A percentile compares a stretch with the other conserved stretches of the same genome.
phyloP scores from a whole-genome alignment of 2,888 invertebrate genomes.

The Epirrhoe tristata region DNA sequence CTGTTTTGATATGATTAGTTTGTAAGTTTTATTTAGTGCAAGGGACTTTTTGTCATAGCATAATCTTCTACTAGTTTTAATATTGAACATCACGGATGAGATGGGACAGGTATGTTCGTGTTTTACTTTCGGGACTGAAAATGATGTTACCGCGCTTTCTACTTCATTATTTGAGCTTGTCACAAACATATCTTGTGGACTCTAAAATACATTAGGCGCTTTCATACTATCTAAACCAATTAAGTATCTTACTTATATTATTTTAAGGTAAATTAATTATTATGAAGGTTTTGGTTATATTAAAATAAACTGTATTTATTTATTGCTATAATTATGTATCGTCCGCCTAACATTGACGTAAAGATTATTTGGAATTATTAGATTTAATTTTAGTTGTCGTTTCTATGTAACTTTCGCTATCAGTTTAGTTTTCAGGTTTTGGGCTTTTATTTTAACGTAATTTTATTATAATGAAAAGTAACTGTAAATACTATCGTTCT shows the following conservation, averaged over 20 bases:
- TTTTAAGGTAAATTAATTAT: conserved; percentile 4
- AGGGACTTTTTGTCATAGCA: conserved; percentile 38
- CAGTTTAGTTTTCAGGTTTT: conserved; percentile 48
- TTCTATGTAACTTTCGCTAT: conserved; percentile 5
- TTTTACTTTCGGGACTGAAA: conserved; percentile 58
- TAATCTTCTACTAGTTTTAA: conserved; percentile 65
- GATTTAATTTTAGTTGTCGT: conserved; percentile 43
- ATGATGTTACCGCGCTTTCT: conserved; percentile 67
- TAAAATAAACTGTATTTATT: conserved; percentile 20
- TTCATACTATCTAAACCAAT: conserved; percentile 1
- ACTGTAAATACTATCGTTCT: conserved; percentile 46
- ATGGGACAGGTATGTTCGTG: conserved; percentile 46
- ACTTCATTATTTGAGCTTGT: conserved; percentile 6
- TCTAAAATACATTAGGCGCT: conserved; percentile 8
- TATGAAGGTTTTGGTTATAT: conserved; percentile 5
- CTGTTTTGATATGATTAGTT: conserved; percentile 42
- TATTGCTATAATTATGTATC: conserved; percentile 39
- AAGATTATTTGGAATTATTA: conserved; percentile 58
- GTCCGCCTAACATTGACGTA: conserved; percentile 72
- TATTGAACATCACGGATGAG: conserved; percentile 62
- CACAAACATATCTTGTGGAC: not conserved
- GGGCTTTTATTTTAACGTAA: conserved; percentile 47
- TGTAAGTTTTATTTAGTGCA: conserved; percentile 26
- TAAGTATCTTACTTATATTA: not conserved
- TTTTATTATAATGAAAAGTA: conserved; percentile 25